Conservation (phyloP, 1,140 invertebrate species). For the Drosophila obscura region DNA sequence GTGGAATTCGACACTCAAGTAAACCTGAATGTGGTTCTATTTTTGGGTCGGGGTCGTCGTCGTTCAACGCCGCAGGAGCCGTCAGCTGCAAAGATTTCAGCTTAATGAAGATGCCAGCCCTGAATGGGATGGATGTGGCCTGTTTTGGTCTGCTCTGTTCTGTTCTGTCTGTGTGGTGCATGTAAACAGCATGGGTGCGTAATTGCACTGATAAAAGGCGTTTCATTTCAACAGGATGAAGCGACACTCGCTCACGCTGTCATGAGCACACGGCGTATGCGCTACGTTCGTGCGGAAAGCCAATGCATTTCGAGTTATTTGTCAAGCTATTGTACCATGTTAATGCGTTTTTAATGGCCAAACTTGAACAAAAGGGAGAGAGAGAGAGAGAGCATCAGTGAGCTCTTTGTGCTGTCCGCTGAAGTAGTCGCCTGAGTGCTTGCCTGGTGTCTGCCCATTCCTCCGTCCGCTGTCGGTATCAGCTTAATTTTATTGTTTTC, state of each 20-base stretch:
- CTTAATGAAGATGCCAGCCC: constrained; percentile 56
- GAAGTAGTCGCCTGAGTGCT: constrained; percentile 46
- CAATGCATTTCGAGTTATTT: constrained; percentile 73
- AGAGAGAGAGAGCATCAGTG: background rate
- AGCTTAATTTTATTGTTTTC: constrained; percentile 72
- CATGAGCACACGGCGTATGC: constrained; percentile 56
- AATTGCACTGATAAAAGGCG: constrained; percentile 75
- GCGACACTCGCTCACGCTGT: constrained; percentile 35
- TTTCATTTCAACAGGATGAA: constrained; percentile 54
- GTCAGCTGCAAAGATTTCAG: constrained; percentile 27
- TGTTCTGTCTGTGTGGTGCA: background rate
- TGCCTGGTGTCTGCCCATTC: background rate
- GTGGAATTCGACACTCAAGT: constrained; percentile 11
- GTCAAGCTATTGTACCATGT: constrained; percentile 77
- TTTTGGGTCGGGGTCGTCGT: constrained; percentile 5
- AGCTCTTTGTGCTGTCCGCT: constrained; percentile 57
- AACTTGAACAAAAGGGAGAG: constrained; percentile 52
- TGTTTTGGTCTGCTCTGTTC: constrained; percentile 1
- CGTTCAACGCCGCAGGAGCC: background rate
- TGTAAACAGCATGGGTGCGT: constrained; percentile 52
- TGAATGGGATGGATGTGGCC: constrained; percentile 10
- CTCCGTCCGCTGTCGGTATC: constrained; percentile 1
- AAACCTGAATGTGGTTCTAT: constrained; percentile 21
- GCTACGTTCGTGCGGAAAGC: constrained; percentile 51
- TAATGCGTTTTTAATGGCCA: constrained; percentile 80